Evolutionary conservation across 2,113 vertebrate species (phyloP).

Genomic region (Penelope pileata): DNA sequence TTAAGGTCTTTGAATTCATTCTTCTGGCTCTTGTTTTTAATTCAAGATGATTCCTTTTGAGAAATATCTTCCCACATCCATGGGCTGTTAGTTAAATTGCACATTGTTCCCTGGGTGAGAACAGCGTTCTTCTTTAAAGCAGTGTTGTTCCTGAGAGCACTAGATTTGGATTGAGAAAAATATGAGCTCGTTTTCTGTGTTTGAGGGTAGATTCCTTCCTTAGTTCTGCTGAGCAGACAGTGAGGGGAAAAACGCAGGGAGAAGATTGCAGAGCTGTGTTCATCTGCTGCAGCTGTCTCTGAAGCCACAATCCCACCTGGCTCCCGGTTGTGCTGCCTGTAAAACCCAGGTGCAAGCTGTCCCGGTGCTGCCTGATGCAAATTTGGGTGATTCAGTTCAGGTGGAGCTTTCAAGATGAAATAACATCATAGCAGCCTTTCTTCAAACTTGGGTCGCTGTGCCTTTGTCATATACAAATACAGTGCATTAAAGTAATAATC

Average conservation of each 20-base stretch:
- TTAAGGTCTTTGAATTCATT: not conserved
- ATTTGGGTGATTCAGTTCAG: not conserved
- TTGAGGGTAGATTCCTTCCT: not conserved
- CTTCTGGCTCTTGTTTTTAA: conserved; percentile 9
- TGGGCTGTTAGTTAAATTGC: not conserved
- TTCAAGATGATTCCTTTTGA: not conserved
- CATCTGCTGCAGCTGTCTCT: not conserved
- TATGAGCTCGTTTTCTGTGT: not conserved
- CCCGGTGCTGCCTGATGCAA: accelerated
- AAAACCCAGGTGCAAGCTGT: accelerated
- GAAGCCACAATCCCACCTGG: not conserved
- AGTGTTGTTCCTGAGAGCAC: not conserved
- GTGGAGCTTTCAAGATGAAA: not conserved
- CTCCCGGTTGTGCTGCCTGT: too few relatives aligned
- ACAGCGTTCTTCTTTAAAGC: conserved; percentile 17
- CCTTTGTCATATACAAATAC: not conserved
- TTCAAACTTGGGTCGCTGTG: not conserved
- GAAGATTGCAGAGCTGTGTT: not conserved
- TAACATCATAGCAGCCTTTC: not conserved
- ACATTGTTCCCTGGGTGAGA: not conserved
- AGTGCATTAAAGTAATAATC: not conserved
- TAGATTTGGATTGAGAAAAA: not conserved
- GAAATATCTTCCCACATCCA: not conserved
- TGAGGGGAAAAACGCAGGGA: not conserved
- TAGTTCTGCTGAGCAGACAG: not conserved